These are phyloP conservation scores for Decapterus maruadsi DNA, from an alignment of 2,797 vertebrate genomes.

Conservation along the genomic window DNA sequence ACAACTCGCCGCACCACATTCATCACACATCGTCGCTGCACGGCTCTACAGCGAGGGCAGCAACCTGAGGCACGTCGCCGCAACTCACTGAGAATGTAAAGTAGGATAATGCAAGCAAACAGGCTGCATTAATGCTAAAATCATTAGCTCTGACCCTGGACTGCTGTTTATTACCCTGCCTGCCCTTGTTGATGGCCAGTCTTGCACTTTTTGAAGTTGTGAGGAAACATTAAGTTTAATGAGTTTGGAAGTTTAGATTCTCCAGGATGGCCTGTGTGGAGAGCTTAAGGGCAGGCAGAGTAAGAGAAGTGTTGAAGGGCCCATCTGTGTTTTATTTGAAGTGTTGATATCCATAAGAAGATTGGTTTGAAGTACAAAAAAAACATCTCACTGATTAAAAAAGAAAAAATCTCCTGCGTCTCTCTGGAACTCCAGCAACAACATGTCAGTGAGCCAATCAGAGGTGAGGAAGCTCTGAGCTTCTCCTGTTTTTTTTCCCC, in stretches of 20 bases:
- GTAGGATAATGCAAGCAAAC: background rate
- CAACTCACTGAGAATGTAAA: slow-evolving; percentile 4
- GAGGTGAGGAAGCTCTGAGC: no score
- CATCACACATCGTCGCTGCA: slow-evolving; percentile 10
- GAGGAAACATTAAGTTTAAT: slow-evolving; percentile 9
- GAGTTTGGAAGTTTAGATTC: slow-evolving; percentile 16
- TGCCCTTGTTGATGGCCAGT: slow-evolving; percentile 7
- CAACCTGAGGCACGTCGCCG: background rate
- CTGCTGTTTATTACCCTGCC: background rate
- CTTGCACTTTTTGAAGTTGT: background rate
- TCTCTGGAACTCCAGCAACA: no score
- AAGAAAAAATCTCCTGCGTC: no score
- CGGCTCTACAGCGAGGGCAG: slow-evolving; percentile 5
- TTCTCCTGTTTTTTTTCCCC: no score
- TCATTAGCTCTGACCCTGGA: slow-evolving; percentile 13
- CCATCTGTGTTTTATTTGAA: no score
- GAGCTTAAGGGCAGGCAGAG: background rate
- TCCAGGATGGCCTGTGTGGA: background rate
- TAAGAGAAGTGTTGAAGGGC: background rate
- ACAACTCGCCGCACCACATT: slow-evolving; percentile 23
- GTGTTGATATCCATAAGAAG: no score
- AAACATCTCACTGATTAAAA: no score
- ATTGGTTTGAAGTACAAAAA: no score
- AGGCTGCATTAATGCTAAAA: slow-evolving; percentile 23
- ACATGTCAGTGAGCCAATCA: no score